Conservation (phyloP, 2,888 invertebrate genomes). For the Drosophila emarginata region DNA sequence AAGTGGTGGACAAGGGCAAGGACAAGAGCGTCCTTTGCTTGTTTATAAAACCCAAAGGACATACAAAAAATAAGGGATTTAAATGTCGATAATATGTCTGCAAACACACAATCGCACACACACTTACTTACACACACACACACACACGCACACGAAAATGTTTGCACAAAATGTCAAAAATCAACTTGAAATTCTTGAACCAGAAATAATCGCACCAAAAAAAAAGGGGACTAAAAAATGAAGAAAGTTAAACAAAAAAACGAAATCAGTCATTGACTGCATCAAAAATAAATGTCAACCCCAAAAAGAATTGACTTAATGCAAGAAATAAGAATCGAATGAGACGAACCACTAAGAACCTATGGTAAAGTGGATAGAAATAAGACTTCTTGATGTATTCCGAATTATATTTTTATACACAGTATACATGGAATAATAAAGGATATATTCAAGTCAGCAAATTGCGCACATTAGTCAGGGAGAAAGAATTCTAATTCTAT, state of each 20-base stretch:
- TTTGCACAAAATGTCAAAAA: conserved; percentile 65
- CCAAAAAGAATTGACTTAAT: conserved; percentile 7
- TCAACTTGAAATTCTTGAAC: conserved; percentile 54
- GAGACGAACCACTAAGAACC: background rate
- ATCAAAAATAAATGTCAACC: background rate
- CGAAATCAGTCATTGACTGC: conserved; percentile 21
- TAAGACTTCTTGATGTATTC: background rate
- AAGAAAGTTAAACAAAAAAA: conserved; percentile 5
- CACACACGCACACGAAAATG: conserved; percentile 36
- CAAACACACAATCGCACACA: conserved; percentile 58
- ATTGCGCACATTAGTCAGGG: too few relatives aligned
- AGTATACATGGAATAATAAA: too few relatives aligned
- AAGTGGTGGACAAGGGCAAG: conserved; percentile 59
- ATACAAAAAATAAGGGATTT: conserved; percentile 64
- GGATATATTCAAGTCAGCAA: too few relatives aligned
- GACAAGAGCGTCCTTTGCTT: conserved; percentile 7
- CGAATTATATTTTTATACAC: too few relatives aligned
- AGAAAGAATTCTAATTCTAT: too few relatives aligned
- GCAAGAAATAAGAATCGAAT: conserved; percentile 9
- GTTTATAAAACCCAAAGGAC: conserved; percentile 16
- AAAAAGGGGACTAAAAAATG: conserved; percentile 18
- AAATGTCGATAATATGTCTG: conserved; percentile 76
- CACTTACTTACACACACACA: conserved; percentile 4
- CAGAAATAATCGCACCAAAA: conserved; percentile 65
- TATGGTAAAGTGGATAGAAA: background rate